phyloP scores from a whole-genome alignment of 2,113 vertebrate species.

The Ptilonorhynchus violaceus region DNA sequence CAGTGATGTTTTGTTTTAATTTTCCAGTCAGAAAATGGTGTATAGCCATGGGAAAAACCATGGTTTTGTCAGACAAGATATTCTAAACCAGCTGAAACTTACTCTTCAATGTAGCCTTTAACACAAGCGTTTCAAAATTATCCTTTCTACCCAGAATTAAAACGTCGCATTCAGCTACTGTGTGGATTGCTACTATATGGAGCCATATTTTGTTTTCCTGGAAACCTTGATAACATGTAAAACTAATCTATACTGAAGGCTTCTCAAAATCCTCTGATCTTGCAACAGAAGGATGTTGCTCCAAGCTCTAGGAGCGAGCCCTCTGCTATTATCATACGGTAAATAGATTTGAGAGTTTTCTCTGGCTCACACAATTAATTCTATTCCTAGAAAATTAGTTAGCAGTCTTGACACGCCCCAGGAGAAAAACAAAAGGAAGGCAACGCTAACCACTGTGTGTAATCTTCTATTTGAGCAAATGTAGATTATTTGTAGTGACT shows the following conservation, averaged over 20 bases:
- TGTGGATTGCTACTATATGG: background rate
- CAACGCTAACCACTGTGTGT: background rate
- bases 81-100: background rate
- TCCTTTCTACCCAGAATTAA: background rate
- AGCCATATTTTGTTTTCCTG: background rate
- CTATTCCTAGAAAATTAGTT: conserved; percentile 37
- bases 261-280: background rate
- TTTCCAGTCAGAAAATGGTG: background rate
- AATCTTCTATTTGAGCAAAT: background rate
- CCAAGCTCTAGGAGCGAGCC: background rate
- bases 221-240: background rate
- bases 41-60: background rate
- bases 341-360: background rate
- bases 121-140: background rate
- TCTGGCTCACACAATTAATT: background rate
- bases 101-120: background rate
- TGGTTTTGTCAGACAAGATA: background rate
- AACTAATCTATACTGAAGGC: background rate
- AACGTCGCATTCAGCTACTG: background rate
- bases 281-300: background rate
- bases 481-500: background rate
- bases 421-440: background rate
- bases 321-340: background rate
- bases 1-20: background rate
- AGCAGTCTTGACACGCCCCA: background rate